A percentile compares a stretch with the other conserved stretches of the same genome.
Conservation (phyloP, 2,797 vertebrate species). For the Catharus ustulatus region DNA sequence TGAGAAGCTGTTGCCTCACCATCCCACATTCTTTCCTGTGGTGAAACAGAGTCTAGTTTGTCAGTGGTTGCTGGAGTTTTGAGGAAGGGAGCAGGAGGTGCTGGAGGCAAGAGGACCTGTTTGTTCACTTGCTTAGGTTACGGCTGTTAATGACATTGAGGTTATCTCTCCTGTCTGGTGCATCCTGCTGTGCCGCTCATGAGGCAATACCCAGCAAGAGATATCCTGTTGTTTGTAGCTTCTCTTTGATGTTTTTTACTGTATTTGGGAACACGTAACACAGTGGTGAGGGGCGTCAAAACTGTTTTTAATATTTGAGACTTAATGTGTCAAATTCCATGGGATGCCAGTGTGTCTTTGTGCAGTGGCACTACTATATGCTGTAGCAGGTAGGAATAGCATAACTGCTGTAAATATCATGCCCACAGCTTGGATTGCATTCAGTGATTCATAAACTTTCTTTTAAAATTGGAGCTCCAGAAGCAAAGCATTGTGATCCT, state of each 20-base stretch:
- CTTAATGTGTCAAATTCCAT: neutral
- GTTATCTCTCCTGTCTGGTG: slow-evolving; percentile 38
- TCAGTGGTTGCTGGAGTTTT: neutral
- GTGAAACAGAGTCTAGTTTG: neutral
- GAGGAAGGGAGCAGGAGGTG: neutral
- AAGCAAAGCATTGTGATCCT: neutral
- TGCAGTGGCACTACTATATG: neutral
- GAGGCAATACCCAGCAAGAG: neutral
- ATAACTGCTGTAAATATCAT: neutral
- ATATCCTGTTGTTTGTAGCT: slow-evolving; percentile 55
- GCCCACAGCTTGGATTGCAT: neutral
- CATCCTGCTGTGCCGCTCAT: slow-evolving; percentile 19
- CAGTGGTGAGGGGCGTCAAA: neutral
- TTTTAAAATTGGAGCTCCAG: neutral
- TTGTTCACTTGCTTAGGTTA: slow-evolving; percentile 6
- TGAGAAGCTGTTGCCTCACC: neutral
- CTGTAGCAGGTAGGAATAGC: neutral
- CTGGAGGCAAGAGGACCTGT: slow-evolving; percentile 16
- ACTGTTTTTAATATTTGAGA: neutral
- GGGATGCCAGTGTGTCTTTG: neutral
- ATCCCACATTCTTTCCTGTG: neutral
- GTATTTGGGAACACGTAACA: slow-evolving; percentile 3
- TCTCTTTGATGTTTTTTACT: slow-evolving; percentile 43
- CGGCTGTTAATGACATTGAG: neutral
- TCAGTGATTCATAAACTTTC: slow-evolving; percentile 6